Base-by-base conservation (phyloP, 1,140 invertebrate species). In the Stenopsyche tienmushanensis region DNA sequence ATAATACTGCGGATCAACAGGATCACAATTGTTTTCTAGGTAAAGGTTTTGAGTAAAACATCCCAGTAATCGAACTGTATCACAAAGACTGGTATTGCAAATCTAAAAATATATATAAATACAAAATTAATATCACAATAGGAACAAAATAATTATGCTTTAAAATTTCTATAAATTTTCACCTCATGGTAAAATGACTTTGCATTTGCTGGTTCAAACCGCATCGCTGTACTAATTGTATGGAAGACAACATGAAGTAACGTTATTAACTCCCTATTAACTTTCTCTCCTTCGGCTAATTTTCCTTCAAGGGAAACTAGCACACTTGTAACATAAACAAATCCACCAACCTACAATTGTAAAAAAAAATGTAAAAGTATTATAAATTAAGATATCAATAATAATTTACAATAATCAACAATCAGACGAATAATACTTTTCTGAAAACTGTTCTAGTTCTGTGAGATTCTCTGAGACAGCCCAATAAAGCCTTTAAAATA, bases 121-220 rank as follows among this genome's bases (percentile, higher is more conserved):
- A 50, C 18, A 20, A 17, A 8, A 50, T 10, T 25, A 53, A 15
- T 15, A 21, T 52, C 7, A 21, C 23, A 52, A 21, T 25, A 24
- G 17, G 5, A 5, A 21, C 7, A 54, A 24, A 15, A 26, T 25
- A 25, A 7, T 8, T 23, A 24, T 21, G 8, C 23, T 52, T 24
- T 20, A 52, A 52, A 7, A 52, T 8, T 5, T 18, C 5, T n/a
- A 8, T 9, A 47, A 9, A 47, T n/a, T 8, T 47, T 47, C 76
- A 94, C 91, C 85, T 99, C 96, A 62, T 93, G 89, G 73, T 96
- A 89, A 84, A 99, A 99, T 81, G 97, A 97, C 76, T 97, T 97
- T 0, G 97, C 97, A 82, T 99, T 99, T 1, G 96, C 96, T 1
- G 97, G 97, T 80, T 99, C 97, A 78, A 97, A 99, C 72, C 97